Conservation (phyloP, 2,888 invertebrate species). For the Andrena hattorfiana region DNA sequence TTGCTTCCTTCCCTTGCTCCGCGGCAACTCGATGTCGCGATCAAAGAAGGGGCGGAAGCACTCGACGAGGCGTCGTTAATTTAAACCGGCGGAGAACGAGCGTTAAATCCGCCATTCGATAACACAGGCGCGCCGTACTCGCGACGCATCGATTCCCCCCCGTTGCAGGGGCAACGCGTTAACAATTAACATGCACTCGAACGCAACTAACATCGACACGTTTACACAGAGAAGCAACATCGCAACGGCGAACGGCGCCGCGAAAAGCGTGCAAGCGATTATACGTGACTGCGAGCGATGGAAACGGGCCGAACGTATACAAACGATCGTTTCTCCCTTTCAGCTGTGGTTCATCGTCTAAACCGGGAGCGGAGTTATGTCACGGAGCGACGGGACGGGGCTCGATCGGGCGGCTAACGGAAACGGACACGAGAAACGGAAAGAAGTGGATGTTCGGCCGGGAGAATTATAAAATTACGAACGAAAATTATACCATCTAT, state of each 20-base stretch:
- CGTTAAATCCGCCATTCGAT: not conserved
- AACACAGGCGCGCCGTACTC: not conserved
- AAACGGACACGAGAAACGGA: not conserved
- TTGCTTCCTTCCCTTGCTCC: too few relatives aligned
- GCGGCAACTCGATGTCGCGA: not conserved
- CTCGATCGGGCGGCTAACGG: not conserved
- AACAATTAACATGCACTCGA: constrained; percentile 16
- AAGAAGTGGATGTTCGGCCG: not conserved
- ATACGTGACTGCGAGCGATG: not conserved
- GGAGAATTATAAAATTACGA: not conserved
- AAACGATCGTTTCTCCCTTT: constrained; percentile 29
- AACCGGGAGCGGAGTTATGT: constrained; percentile 30
- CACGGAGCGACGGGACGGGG: not conserved
- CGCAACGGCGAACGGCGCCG: not conserved
- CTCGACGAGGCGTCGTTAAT: not conserved
- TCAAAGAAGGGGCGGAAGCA: not conserved
- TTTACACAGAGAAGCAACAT: not conserved
- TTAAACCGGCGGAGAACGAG: not conserved
- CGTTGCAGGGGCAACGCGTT: too few relatives aligned
- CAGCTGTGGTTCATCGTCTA: constrained; percentile 82
- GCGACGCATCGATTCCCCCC: not conserved
- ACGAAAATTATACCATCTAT: not conserved
- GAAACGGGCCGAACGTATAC: not conserved
- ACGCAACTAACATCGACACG: not conserved
- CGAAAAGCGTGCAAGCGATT: not conserved